These are phyloP conservation scores for Cyclargus thomasi DNA, from an alignment of 1,140 invertebrate genomes.

Conservation along the genomic window DNA sequence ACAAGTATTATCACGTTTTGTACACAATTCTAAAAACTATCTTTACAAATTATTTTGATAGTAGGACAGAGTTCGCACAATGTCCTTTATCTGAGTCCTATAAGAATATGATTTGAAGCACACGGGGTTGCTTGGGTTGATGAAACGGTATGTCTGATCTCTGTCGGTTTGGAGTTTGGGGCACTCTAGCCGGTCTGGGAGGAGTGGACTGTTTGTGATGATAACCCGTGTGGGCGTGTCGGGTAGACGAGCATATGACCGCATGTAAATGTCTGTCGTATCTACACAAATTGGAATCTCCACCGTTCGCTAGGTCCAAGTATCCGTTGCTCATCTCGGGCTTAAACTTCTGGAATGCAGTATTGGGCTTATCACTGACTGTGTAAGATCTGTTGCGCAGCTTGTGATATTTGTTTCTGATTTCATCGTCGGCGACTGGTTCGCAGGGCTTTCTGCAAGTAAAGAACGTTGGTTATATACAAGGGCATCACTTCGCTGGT, in stretches of 20 bases:
- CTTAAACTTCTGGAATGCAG: constrained; percentile 55
- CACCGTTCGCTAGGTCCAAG: constrained; percentile 54
- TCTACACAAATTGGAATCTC: constrained; percentile 76
- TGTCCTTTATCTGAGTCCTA: constrained; percentile 50
- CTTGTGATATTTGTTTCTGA: constrained; percentile 65
- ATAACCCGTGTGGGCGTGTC: constrained; percentile 62
- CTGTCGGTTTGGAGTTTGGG: constrained; percentile 49
- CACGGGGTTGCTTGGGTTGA: constrained; percentile 63
- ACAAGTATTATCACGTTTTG: constrained; percentile 6
- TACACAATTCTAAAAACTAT: constrained; percentile 21
- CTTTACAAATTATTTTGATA: constrained; percentile 4
- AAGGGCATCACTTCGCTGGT: too few relatives aligned
- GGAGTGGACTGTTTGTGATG: constrained; percentile 57
- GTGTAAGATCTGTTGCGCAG: constrained; percentile 75
- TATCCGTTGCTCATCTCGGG: constrained; percentile 38
- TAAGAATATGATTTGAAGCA: constrained; percentile 71
- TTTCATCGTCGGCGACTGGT: constrained; percentile 54
- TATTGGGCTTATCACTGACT: constrained; percentile 62
- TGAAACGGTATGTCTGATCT: constrained; percentile 72
- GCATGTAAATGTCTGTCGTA: constrained; percentile 78
- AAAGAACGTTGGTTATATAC: constrained; percentile 15
- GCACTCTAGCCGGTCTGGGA: constrained; percentile 33
- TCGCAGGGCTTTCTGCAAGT: constrained; percentile 69
- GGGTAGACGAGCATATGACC: constrained; percentile 73
- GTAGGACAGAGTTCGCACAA: constrained; percentile 36